Conservation (phyloP, 2,888 invertebrate genomes). For the Chalcis sispes region DNA sequence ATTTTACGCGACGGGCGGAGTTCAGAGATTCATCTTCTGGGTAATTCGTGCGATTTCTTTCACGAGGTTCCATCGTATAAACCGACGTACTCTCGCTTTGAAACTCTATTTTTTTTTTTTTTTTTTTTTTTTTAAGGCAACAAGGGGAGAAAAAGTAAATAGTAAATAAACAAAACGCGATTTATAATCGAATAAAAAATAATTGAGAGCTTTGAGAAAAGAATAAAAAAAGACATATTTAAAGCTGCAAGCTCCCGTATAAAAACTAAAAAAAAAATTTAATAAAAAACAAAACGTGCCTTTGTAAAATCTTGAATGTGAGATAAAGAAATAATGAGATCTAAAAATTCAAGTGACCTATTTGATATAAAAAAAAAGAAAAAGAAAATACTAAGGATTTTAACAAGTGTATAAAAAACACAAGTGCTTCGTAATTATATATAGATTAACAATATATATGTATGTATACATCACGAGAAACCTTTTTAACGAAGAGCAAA, state of each 20-base stretch:
- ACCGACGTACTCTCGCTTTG: constrained; percentile 18
- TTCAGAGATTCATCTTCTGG: constrained; percentile 20
- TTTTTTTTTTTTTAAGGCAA: constrained; percentile 8
- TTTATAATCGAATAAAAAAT: constrained; percentile 5
- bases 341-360: constrained; percentile 48
- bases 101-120: constrained; percentile 15
- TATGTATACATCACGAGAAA: constrained; percentile 5
- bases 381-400: constrained; percentile 29
- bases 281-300: constrained; percentile 49
- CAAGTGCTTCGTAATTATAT: constrained; percentile 43
- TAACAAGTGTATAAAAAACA: constrained; percentile 28
- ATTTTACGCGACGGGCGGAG: constrained; percentile 12
- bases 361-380: constrained; percentile 30
- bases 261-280: not conserved
- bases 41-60: constrained; percentile 10
- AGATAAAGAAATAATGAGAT: constrained; percentile 39
- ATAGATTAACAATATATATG: too few relatives aligned
- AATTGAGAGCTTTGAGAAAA: constrained; percentile 15
- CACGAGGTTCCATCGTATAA: not conserved
- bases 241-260: constrained; percentile 22
- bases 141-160: not conserved
- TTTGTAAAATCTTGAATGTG: constrained; percentile 40
- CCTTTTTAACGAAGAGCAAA: constrained; percentile 2
- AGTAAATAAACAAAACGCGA: not conserved
- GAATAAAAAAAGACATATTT: too few relatives aligned